These are phyloP conservation scores for Regulus satrapa DNA, from an alignment of 2,113 vertebrate species.

Conservation along the genomic window DNA sequence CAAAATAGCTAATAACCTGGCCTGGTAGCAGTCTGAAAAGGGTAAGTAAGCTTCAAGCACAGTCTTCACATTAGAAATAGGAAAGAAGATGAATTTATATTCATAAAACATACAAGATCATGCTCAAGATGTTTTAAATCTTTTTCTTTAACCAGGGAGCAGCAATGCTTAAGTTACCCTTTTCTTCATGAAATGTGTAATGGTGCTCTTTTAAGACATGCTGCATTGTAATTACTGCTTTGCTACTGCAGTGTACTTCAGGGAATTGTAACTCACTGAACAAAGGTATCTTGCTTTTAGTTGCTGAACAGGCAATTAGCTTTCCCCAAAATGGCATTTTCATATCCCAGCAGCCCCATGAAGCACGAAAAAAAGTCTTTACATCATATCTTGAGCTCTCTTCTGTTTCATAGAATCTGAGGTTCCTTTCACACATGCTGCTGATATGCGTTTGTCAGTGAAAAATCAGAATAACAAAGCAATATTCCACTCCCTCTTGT, in stretches of 20 bases:
- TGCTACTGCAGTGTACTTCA: slow-evolving; percentile 17
- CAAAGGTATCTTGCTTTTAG: slow-evolving; percentile 54
- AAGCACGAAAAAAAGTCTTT: neutral
- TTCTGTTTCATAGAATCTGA: neutral
- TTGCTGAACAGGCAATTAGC: slow-evolving; percentile 47
- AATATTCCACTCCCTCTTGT: neutral
- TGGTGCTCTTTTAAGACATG: slow-evolving; percentile 42
- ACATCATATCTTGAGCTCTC: slow-evolving; percentile 1
- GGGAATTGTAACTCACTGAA: slow-evolving; percentile 49
- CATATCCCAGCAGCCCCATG: neutral
- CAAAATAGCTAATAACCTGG: neutral
- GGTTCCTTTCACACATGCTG: neutral
- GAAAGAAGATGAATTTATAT: neutral
- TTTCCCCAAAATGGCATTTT: slow-evolving; percentile 40
- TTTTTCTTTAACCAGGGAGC: slow-evolving; percentile 5
- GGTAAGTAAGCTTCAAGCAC: neutral
- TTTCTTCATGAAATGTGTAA: slow-evolving; percentile 19
- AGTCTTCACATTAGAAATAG: neutral
- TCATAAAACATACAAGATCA: neutral
- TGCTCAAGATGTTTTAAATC: neutral
- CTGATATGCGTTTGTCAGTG: neutral
- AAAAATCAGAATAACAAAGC: slow-evolving; percentile 42
- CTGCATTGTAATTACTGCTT: slow-evolving; percentile 46
- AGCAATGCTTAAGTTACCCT: neutral
- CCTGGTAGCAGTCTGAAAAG: neutral